Percentiles rank a stretch among this genome's conserved stretches.
phyloP scores from a whole-genome alignment of 2,797 vertebrate genomes.

The Spinus olivaceus region DNA sequence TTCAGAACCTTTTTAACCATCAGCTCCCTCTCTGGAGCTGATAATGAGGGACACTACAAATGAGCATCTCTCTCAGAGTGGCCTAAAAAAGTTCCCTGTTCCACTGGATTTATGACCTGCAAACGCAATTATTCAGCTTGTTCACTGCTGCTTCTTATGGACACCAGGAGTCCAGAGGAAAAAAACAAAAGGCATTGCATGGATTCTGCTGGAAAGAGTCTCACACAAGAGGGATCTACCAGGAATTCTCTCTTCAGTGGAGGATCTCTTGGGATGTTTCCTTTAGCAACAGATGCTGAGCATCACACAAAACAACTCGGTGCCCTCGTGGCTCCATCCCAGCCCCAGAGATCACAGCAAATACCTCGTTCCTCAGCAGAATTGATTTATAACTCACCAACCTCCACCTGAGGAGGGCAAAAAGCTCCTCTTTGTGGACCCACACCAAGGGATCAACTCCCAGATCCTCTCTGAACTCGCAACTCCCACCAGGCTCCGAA shows the following conservation, averaged over 20 bases:
- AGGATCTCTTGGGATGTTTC: not conserved
- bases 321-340: rapidly evolving
- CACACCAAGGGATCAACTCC: not conserved
- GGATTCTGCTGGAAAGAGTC: not conserved
- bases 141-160: not conserved
- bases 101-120: not conserved
- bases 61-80: not conserved
- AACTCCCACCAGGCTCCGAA: not conserved
- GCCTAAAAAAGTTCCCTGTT: not conserved
- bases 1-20: not conserved
- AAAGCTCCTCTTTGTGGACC: not conserved
- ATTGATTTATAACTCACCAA: rapidly evolving
- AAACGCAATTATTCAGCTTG: not conserved
- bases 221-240: rapidly evolving
- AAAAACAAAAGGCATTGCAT: rapidly evolving
- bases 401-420: not conserved
- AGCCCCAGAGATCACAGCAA: not conserved
- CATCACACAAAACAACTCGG: not conserved
- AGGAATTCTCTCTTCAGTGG: not conserved
- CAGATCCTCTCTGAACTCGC: not conserved
- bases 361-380: rapidly evolving
- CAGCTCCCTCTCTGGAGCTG: not conserved
- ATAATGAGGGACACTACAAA: not conserved
- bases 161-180: not conserved
- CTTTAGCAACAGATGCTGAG: not conserved